Percentiles rank a stretch among this genome's conserved stretches.
Evolutionary conservation across 1,140 invertebrate genomes (phyloP).

Genomic region (Scaptodrosophila lebanonensis): DNA sequence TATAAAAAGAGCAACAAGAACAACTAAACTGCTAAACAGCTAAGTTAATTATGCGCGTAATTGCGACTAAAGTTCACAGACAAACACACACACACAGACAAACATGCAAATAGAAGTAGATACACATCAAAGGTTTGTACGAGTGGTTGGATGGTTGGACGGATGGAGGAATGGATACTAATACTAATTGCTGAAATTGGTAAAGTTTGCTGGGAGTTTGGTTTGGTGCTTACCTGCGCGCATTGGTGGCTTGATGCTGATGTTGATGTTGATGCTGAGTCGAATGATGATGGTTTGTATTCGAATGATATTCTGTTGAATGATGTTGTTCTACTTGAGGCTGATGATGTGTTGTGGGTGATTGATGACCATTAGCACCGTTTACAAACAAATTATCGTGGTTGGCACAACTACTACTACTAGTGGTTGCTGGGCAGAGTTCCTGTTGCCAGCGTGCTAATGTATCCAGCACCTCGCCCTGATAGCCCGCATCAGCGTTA

Average conservation of each 20-base stretch:
- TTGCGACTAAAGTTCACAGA: slow-evolving; percentile 18
- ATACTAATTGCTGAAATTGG: background rate
- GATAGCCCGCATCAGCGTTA: slow-evolving; percentile 13
- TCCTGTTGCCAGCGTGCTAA: slow-evolving; percentile 47
- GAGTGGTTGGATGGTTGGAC: background rate
- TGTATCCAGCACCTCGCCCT: slow-evolving; percentile 34
- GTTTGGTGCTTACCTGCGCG: slow-evolving; percentile 57
- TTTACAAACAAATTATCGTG: slow-evolving; percentile 28
- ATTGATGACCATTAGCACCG: slow-evolving; percentile 45
- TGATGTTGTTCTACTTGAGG: slow-evolving; percentile 9
- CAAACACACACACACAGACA: slow-evolving; percentile 6
- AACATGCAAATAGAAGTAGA: background rate
- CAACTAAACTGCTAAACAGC: too few species aligned
- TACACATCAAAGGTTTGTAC: background rate
- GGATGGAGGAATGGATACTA: background rate
- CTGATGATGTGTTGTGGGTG: slow-evolving; percentile 20
- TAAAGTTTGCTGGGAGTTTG: too few species aligned
- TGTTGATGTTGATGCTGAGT: slow-evolving; percentile 29
- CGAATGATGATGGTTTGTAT: slow-evolving; percentile 15
- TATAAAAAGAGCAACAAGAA: too few species aligned
- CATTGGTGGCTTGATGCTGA: slow-evolving; percentile 56
- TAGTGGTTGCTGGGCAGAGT: slow-evolving; percentile 16
- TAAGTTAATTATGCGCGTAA: slow-evolving; percentile 49
- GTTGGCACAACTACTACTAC: too few species aligned
- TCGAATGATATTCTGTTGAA: slow-evolving; percentile 25